Evolutionary conservation across 2,888 invertebrate species (phyloP), one percentile per base, ranked within the genome.

Genomic region (Diogma glabrata): DNA sequence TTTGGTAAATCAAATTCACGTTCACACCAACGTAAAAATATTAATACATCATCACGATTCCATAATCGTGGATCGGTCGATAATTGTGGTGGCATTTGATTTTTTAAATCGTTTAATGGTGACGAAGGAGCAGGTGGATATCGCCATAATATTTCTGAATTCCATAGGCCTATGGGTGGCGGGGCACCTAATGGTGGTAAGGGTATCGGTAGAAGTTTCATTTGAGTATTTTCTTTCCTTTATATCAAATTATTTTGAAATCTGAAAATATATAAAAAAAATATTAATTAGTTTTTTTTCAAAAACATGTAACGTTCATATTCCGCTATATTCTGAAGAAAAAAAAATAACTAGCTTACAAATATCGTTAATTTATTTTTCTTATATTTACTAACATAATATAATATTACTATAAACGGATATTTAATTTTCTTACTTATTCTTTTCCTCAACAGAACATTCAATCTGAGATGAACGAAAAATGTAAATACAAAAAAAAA

Each of bases 1-100:
- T 86, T 84, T 50, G 91, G 91, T 58, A 93, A 73, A 69, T 92
- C 92, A 67, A 91, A 93, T 72, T 92, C 91, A 57, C 88, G 77
- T 70, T 93, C 91, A 58, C 91, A 89, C 85, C 92, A 93, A 64
- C 87, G 82, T 48, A 94, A 73, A 70, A 93, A 94, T 50, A 85
- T 78, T 45, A 80, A 75, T 17, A 93, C 93, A 66, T 93, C 92
- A 59, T 92, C 92, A 58, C 93, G 79, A 52, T 84, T 84, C 93
- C 93, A 94, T 47, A 87, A 72, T 61, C 92, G 77, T 8, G 93
- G 93, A 75, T 94, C 93, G 61, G 86, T 80, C 38, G 89, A 87
- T 70, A 91, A 74, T 59, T 81, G 82, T 36, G 82, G 77, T 23
- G 92, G 92, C 60, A 92, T 72, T 66, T 91, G 90, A 50, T 87